phyloP scores from a whole-genome alignment of 2,888 invertebrate species.

The Thysanoteuthis rhombus region DNA sequence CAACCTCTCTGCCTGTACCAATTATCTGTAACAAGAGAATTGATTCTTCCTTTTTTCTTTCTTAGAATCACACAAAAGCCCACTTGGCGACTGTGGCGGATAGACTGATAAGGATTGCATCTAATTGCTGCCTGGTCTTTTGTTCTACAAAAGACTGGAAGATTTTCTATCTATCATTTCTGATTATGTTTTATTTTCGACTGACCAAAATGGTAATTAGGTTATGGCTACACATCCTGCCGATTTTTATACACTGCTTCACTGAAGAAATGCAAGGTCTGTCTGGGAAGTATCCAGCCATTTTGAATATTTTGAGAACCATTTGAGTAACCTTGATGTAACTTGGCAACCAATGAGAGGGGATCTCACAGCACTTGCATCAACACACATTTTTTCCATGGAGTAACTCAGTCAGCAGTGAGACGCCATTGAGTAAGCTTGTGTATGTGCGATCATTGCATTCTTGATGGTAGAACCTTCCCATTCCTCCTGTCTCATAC shows the following conservation, averaged over 20 bases:
- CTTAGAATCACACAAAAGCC: background rate
- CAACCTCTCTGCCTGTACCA: background rate
- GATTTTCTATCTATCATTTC: background rate
- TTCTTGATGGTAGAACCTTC: too few relatives aligned
- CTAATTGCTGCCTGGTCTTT: background rate
- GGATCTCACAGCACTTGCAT: too few relatives aligned
- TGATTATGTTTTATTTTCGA: background rate
- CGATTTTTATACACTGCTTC: background rate
- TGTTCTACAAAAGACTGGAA: background rate
- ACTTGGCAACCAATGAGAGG: too few relatives aligned
- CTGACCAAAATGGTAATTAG: background rate
- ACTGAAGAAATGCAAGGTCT: too few relatives aligned
- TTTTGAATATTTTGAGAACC: too few relatives aligned
- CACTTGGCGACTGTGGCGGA: background rate
- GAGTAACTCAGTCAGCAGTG: too few relatives aligned
- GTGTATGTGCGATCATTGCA: too few relatives aligned
- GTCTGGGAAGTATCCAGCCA: too few relatives aligned
- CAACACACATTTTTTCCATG: too few relatives aligned
- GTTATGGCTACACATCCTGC: background rate
- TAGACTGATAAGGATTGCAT: background rate
- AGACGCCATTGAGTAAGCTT: too few relatives aligned
- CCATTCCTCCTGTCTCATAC: too few relatives aligned
- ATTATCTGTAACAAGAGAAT: background rate
- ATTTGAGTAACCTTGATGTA: too few relatives aligned
- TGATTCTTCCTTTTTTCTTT: background rate